Conservation (phyloP, 2,113 vertebrate genomes). For the Osmerus eperlanus region DNA sequence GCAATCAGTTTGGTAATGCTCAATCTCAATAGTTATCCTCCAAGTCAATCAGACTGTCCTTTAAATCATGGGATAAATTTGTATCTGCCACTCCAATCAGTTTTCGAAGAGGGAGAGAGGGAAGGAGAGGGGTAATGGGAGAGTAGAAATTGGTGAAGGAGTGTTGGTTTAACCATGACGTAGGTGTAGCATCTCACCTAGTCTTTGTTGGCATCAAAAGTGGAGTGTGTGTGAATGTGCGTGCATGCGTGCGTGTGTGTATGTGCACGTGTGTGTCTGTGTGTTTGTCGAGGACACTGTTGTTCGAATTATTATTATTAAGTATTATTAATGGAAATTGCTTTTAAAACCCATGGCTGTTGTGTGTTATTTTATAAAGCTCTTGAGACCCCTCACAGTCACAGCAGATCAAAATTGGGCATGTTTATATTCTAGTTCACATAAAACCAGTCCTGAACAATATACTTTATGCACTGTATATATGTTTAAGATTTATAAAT, state of each 20-base stretch:
- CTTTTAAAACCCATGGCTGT: no score
- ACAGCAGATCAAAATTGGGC: no score
- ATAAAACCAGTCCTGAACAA: no score
- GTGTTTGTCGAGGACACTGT: not conserved
- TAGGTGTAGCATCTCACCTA: conserved; percentile 6
- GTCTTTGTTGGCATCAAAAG: conserved; percentile 2
- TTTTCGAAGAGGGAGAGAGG: not conserved
- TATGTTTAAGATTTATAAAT: not conserved
- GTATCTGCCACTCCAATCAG: conserved; percentile 43
- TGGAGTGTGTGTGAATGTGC: conserved; percentile 8
- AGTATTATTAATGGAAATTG: not conserved
- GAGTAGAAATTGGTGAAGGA: conserved; percentile 1
- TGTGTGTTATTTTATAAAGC: no score
- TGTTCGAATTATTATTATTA: not conserved
- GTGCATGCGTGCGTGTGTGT: not conserved
- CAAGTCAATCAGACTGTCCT: conserved; percentile 33
- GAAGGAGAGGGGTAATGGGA: not conserved
- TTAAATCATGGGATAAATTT: conserved; percentile 49
- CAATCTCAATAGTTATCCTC: conserved; percentile 32
- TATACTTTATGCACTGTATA: not conserved
- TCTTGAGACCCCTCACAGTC: no score
- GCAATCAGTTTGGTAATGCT: conserved; percentile 1
- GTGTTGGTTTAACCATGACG: conserved; percentile 20
- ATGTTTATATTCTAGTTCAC: no score
- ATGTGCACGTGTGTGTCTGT: not conserved